Conservation (phyloP, 2,797 vertebrate species). For the Melanotaenia parkinsoni region DNA sequence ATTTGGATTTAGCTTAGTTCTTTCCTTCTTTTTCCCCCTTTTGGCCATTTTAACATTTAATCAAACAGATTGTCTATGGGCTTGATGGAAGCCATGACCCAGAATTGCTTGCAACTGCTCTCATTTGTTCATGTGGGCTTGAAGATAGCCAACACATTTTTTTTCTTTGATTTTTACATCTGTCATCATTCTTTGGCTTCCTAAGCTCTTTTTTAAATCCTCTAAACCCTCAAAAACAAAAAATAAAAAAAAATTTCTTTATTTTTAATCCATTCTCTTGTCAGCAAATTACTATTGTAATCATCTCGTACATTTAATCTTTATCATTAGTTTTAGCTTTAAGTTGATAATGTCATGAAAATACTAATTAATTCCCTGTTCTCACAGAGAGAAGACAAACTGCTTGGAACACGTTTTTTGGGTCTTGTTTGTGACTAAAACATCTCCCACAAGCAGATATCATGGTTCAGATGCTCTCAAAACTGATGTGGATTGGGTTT, state of each 20-base stretch:
- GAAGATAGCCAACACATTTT: slow-evolving; percentile 36
- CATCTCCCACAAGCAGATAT: background rate
- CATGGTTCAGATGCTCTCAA: slow-evolving; percentile 13
- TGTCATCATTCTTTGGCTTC: slow-evolving; percentile 5
- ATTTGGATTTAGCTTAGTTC: slow-evolving; percentile 31
- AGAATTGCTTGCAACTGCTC: slow-evolving; percentile 17
- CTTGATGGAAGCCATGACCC: slow-evolving; percentile 39
- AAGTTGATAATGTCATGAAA: background rate
- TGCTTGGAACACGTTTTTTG: background rate
- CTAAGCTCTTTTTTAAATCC: slow-evolving; percentile 7
- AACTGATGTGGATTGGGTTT: slow-evolving; percentile 10
- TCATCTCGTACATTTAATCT: background rate
- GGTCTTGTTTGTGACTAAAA: background rate
- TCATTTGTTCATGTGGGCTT: slow-evolving; percentile 19
- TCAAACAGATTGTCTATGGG: slow-evolving; percentile 22
- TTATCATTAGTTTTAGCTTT: slow-evolving; percentile 3
- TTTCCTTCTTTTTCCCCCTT: slow-evolving; percentile 6
- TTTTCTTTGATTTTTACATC: slow-evolving; percentile 20
- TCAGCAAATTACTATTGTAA: background rate
- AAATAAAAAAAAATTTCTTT: background rate
- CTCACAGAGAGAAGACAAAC: background rate
- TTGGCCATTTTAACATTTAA: slow-evolving; percentile 6
- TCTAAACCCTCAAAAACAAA: slow-evolving; percentile 7
- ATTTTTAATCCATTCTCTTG: background rate
- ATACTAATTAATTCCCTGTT: background rate